Percentiles rank a stretch among this genome's conserved stretches.
phyloP scores from a whole-genome alignment of 2,888 invertebrate genomes.

The Scaeva pyrastri region DNA sequence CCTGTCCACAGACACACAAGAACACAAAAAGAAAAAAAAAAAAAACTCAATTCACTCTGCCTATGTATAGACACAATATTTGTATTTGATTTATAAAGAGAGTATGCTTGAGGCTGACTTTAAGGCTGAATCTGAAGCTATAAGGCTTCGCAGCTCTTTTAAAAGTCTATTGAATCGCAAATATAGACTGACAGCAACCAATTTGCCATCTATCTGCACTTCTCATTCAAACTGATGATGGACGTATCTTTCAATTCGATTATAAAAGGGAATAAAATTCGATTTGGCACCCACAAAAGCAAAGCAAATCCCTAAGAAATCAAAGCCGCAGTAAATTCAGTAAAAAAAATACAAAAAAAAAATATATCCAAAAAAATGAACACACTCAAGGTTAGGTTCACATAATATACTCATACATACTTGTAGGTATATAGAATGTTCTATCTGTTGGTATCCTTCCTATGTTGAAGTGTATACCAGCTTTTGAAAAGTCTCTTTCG shows the following conservation, averaged over 20 bases:
- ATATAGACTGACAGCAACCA: constrained; percentile 68
- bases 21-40: no score
- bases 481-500: constrained; percentile 31
- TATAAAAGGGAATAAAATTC: constrained; percentile 69
- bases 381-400: no score
- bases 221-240: constrained; percentile 72
- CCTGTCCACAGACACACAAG: neutral
- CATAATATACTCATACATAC: neutral
- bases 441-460: constrained; percentile 29
- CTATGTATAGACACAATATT: constrained; percentile 1
- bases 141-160: constrained; percentile 31
- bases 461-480: constrained; percentile 16
- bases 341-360: constrained; percentile 5
- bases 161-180: constrained; percentile 66
- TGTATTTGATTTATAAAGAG: neutral
- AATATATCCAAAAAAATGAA: neutral
- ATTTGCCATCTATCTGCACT: constrained; percentile 69
- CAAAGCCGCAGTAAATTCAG: constrained; percentile 29
- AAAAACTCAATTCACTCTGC: neutral
- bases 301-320: constrained; percentile 41
- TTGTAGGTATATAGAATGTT: neutral
- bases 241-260: constrained; percentile 71
- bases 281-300: constrained; percentile 70
- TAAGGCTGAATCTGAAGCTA: neutral
- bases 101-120: no score